Evolutionary conservation across 2,888 invertebrate species (phyloP).

Genomic region (Agrotis clavis): DNA sequence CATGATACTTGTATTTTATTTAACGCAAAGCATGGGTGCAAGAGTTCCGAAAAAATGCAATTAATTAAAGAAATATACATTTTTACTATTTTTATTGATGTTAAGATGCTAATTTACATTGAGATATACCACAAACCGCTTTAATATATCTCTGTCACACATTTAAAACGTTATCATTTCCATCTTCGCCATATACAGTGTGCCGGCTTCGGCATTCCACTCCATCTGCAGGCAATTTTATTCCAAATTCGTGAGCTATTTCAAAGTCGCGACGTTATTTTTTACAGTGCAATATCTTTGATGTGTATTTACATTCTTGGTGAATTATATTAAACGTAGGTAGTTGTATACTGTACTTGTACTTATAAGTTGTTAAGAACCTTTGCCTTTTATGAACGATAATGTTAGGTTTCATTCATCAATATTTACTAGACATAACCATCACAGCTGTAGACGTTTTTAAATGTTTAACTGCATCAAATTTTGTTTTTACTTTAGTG

Average conservation of each 20-base stretch:
- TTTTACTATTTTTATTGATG: conserved; percentile 32
- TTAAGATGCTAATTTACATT: conserved; percentile 51
- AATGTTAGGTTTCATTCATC: conserved; percentile 14
- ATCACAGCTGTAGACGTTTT: conserved; percentile 5
- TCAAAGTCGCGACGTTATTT: conserved; percentile 65
- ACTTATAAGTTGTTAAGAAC: conserved; percentile 1
- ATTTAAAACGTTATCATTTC: conserved; percentile 66
- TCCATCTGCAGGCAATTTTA: conserved; percentile 71
- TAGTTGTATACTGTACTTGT: background rate
- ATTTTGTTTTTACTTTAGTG: background rate
- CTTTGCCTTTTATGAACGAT: conserved; percentile 13
- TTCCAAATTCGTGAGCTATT: conserved; percentile 76
- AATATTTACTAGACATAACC: background rate
- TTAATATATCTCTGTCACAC: conserved; percentile 60
- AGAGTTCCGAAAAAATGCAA: background rate
- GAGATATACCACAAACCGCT: conserved; percentile 50
- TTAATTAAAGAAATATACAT: background rate
- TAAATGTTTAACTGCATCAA: background rate
- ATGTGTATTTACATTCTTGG: conserved; percentile 44
- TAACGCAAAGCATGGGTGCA: background rate
- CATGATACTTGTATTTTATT: too few relatives aligned
- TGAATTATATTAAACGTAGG: conserved; percentile 21
- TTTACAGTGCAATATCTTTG: conserved; percentile 47
- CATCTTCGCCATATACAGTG: conserved; percentile 66
- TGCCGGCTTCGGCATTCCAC: conserved; percentile 68